Percentiles rank a stretch among this genome's conserved stretches.
Conservation (phyloP, 2,888 invertebrate species). For the Camptogramma bilineatum region DNA sequence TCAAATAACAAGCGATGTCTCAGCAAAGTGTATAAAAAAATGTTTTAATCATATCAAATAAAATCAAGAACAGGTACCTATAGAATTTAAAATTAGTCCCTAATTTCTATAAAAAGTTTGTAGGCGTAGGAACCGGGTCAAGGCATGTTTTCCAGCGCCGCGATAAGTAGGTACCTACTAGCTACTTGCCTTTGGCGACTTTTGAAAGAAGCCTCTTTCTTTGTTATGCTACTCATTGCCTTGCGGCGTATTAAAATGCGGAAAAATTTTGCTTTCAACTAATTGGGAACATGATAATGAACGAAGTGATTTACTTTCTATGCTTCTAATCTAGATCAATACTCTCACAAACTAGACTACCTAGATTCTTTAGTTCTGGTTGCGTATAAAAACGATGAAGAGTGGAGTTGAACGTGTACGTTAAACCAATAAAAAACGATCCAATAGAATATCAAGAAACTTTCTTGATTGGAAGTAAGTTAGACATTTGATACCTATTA, state of each 20-base stretch:
- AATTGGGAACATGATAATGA: constrained; percentile 14
- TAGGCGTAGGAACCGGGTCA: constrained; percentile 12
- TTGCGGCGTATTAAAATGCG: constrained; percentile 15
- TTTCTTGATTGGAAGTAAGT: neutral
- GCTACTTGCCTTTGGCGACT: constrained; percentile 12
- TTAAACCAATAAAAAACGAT: no score
- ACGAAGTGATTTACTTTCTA: neutral
- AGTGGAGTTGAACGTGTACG: no score
- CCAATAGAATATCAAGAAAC: no score
- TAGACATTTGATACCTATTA: neutral
- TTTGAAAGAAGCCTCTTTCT: constrained; percentile 16
- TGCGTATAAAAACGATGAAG: no score
- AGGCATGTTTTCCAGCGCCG: constrained; percentile 8
- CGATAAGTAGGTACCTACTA: constrained; percentile 16
- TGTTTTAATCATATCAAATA: neutral
- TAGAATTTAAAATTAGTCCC: constrained; percentile 3
- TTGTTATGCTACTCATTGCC: constrained; percentile 8
- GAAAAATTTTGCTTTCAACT: constrained; percentile 4
- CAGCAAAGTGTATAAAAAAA: neutral
- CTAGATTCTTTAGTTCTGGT: no score
- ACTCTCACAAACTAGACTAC: no score
- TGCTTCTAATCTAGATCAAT: neutral
- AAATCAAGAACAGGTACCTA: neutral
- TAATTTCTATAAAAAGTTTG: constrained; percentile 10
- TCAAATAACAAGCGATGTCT: neutral